Conservation (phyloP, 1,140 invertebrate species). For the Zaprionus africanus region DNA sequence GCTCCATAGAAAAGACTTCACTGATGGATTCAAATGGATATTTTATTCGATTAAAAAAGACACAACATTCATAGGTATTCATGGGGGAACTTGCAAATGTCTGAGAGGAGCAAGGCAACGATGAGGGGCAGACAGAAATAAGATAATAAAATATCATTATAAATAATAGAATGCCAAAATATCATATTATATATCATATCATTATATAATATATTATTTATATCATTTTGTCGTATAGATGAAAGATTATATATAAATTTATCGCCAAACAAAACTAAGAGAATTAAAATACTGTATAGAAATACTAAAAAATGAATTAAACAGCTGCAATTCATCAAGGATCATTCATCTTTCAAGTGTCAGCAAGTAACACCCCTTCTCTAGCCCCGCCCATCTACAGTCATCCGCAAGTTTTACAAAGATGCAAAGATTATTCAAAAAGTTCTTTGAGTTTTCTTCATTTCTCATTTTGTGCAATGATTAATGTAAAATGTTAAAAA, state of each 20-base stretch:
- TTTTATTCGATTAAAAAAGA: constrained; percentile 36
- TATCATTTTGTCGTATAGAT: too few species aligned
- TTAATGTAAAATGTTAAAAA: constrained; percentile 18
- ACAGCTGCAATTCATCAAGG: background rate
- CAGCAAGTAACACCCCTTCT: background rate
- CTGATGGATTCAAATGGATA: constrained; percentile 16
- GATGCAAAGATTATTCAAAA: constrained; percentile 24
- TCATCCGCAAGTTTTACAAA: constrained; percentile 51
- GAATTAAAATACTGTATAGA: background rate
- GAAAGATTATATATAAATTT: too few species aligned
- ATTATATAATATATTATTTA: too few species aligned
- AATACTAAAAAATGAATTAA: background rate
- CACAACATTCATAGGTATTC: constrained; percentile 21
- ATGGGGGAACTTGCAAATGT: constrained; percentile 33
- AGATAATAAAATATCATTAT: background rate
- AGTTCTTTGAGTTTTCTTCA: constrained; percentile 51
- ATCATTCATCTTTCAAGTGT: background rate
- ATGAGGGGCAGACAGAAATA: background rate
- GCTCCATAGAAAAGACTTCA: constrained; percentile 2
- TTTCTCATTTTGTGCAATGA: constrained; percentile 34
- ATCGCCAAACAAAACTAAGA: background rate
- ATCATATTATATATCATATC: too few species aligned
- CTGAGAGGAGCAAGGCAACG: background rate
- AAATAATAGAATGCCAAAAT: too few species aligned
- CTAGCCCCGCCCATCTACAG: background rate